Evolutionary conservation across 1,140 invertebrate species (phyloP).

Genomic region (Charaxes varanes): DNA sequence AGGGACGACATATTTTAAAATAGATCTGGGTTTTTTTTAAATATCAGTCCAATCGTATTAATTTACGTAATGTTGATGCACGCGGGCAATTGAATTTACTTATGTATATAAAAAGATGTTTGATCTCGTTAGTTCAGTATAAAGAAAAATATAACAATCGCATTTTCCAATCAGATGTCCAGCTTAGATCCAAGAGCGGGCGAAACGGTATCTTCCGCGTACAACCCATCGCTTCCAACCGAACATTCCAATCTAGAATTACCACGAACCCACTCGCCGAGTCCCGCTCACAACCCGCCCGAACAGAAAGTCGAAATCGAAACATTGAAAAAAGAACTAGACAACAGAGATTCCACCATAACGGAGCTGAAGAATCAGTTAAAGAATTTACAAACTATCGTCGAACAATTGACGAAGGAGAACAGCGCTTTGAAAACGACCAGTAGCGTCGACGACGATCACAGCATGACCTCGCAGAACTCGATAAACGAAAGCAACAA

Average conservation of each 20-base stretch:
- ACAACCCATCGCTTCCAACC: slow-evolving; percentile 54
- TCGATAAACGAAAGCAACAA: slow-evolving; percentile 51
- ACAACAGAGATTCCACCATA: slow-evolving; percentile 68
- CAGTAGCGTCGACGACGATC: slow-evolving; percentile 51
- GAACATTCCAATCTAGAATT: slow-evolving; percentile 37
- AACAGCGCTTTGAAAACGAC: slow-evolving; percentile 79
- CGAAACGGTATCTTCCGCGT: slow-evolving; percentile 55
- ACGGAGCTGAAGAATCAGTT: slow-evolving; percentile 78
- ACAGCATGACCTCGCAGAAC: slow-evolving; percentile 46
- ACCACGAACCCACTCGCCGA: slow-evolving; percentile 29
- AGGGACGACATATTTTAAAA: too few relatives aligned
- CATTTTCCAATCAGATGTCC: too few relatives aligned
- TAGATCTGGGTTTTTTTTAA: too few relatives aligned
- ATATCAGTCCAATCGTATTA: too few relatives aligned
- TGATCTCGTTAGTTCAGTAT: too few relatives aligned
- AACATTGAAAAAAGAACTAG: slow-evolving; percentile 52
- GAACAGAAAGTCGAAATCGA: slow-evolving; percentile 49
- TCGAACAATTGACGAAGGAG: slow-evolving; percentile 81
- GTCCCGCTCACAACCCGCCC: slow-evolving; percentile 8
- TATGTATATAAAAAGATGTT: too few relatives aligned
- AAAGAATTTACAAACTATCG: slow-evolving; percentile 74
- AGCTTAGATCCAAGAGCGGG: slow-evolving; percentile 40
- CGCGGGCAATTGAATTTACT: too few relatives aligned
- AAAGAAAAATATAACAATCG: too few relatives aligned
- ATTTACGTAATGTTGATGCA: too few relatives aligned